phyloP scores from a whole-genome alignment of 2,113 vertebrate species.

The Hydrolagus affinis region DNA sequence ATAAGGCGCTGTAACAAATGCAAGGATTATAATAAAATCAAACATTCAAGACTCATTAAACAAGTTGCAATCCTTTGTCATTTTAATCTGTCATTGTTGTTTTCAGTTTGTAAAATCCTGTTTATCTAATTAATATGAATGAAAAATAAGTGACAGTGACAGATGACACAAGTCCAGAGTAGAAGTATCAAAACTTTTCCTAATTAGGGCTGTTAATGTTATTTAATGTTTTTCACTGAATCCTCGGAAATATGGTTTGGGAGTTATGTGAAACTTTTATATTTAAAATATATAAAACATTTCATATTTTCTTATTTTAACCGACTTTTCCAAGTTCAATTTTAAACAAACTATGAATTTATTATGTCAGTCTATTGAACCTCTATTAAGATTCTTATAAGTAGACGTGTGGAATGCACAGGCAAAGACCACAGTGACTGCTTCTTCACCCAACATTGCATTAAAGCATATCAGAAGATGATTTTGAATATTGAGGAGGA shows the following conservation, averaged over 20 bases:
- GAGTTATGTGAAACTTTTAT: neutral
- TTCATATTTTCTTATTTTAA: neutral
- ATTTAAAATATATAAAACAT: neutral
- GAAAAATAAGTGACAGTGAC: conserved; percentile 18
- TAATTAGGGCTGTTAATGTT: neutral
- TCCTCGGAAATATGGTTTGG: neutral
- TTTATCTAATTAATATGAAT: conserved; percentile 10
- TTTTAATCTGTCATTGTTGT: conserved; percentile 13
- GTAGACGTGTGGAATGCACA: neutral
- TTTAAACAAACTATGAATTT: neutral
- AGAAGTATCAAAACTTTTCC: neutral
- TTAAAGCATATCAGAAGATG: neutral
- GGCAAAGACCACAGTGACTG: neutral
- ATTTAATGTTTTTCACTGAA: neutral
- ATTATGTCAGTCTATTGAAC: neutral
- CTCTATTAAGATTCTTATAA: neutral
- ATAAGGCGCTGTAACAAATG: too few relatives aligned
- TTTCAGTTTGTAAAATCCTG: conserved; percentile 12
- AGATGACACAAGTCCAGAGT: neutral
- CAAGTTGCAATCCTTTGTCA: neutral
- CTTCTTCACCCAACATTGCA: neutral
- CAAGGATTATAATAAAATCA: neutral
- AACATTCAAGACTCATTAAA: conserved; percentile 20
- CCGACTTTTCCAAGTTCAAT: neutral
- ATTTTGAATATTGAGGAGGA: neutral